These are phyloP conservation scores for Cercopithecus mona DNA, from an alignment of 2,113 vertebrate species.

Conservation along the genomic window DNA sequence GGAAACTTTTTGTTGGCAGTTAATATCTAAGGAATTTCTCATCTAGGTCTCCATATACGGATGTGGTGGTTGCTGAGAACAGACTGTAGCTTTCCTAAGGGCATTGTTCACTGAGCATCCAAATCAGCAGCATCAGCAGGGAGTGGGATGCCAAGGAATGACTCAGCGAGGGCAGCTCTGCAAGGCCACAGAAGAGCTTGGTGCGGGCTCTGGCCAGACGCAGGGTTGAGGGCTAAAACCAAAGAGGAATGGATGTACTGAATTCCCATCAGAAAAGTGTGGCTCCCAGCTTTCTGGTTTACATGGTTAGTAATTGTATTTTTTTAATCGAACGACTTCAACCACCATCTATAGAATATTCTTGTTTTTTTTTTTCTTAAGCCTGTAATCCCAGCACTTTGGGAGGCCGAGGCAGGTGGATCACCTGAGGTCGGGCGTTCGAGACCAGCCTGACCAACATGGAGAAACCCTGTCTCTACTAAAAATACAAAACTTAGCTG, in stretches of 20 bases:
- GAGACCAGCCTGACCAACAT: no score
- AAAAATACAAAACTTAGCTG: no score
- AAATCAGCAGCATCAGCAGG: background rate
- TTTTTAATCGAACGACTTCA: background rate
- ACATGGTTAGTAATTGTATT: background rate
- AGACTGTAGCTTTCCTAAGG: background rate
- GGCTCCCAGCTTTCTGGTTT: background rate
- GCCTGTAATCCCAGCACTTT: no score
- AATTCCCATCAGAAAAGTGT: background rate
- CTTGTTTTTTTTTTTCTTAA: no score
- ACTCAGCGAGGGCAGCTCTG: background rate
- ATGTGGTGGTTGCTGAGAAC: background rate
- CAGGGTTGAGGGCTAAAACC: background rate
- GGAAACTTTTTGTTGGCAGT: background rate
- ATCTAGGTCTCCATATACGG: background rate
- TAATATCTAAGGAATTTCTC: background rate
- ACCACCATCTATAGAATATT: background rate
- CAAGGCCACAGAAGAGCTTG: background rate
- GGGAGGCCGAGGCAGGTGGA: no score
- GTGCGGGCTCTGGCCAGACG: no score
- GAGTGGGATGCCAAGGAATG: background rate
- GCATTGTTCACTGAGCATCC: rapidly evolving
- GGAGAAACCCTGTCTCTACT: no score
- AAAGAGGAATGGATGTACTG: background rate
- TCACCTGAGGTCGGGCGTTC: no score